Conservation (phyloP, 2,797 vertebrate genomes). For the Oceanodroma leucorhoa region DNA sequence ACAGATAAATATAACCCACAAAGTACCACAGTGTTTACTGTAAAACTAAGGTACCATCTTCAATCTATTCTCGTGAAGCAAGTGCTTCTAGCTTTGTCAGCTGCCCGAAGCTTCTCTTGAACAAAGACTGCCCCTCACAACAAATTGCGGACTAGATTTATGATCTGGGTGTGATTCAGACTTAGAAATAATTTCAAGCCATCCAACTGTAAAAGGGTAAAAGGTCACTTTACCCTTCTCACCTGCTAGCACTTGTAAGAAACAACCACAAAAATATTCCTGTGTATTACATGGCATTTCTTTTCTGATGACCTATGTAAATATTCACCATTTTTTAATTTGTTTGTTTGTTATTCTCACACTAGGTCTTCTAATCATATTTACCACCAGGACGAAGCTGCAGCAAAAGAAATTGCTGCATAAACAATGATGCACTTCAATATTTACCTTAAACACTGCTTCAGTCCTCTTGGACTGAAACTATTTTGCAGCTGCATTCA, state of each 20-base stretch:
- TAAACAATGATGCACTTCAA: background rate
- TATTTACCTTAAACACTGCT: background rate
- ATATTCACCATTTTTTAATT: background rate
- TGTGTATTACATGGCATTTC: fast-evolving
- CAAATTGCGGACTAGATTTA: background rate
- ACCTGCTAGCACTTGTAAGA: background rate
- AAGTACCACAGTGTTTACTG: background rate
- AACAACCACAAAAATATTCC: background rate
- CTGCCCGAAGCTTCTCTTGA: background rate
- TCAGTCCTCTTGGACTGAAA: background rate
- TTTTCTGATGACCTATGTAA: background rate
- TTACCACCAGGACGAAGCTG: background rate
- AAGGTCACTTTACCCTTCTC: background rate
- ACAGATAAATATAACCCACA: background rate
- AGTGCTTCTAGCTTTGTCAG: background rate
- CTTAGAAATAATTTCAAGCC: background rate
- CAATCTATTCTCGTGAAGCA: background rate
- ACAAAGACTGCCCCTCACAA: background rate
- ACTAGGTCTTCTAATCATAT: background rate
- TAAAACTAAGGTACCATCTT: background rate
- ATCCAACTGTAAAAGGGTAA: background rate
- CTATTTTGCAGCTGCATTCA: background rate
- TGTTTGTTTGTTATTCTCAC: background rate
- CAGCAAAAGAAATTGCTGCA: background rate
- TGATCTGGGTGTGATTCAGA: background rate